Evolutionary conservation across 2,888 invertebrate species (phyloP).

Genomic region (Apocheima hispidaria): DNA sequence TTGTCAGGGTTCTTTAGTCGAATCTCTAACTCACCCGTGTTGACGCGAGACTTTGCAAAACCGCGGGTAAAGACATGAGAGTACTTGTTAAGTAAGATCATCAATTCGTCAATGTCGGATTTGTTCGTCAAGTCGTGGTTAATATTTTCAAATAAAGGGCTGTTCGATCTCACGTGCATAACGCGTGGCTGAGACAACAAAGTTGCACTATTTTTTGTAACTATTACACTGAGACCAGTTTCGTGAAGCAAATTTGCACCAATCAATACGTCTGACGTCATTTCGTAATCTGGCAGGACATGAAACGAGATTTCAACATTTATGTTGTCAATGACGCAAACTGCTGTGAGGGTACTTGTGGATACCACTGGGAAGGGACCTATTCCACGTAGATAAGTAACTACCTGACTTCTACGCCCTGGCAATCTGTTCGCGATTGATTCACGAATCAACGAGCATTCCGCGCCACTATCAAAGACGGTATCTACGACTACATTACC

Average conservation of each 20-base stretch:
- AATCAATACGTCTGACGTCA: slow-evolving; percentile 36
- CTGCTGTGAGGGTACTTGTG: not conserved
- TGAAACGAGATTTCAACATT: slow-evolving; percentile 44
- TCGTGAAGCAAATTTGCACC: slow-evolving; percentile 41
- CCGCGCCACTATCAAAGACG: slow-evolving; percentile 52
- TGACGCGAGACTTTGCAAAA: slow-evolving; percentile 44
- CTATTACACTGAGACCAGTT: slow-evolving; percentile 36
- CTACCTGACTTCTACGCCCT: slow-evolving; percentile 32
- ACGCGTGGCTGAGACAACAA: slow-evolving; percentile 32
- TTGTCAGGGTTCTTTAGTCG: slow-evolving; percentile 45
- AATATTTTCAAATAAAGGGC: slow-evolving; percentile 39
- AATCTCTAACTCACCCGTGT: slow-evolving; percentile 43
- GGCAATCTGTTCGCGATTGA: slow-evolving; percentile 46
- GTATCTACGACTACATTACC: slow-evolving; percentile 29
- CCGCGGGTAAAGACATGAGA: slow-evolving; percentile 46
- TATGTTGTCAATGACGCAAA: slow-evolving; percentile 39
- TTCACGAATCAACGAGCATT: slow-evolving; percentile 36
- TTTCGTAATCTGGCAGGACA: slow-evolving; percentile 41
- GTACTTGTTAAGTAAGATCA: slow-evolving; percentile 43
- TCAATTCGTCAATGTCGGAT: slow-evolving; percentile 34
- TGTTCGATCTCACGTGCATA: slow-evolving; percentile 28
- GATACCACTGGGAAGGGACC: slow-evolving; percentile 44
- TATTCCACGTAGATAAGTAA: slow-evolving; percentile 43
- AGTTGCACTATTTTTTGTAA: slow-evolving; percentile 34
- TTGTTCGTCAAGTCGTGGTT: slow-evolving; percentile 40